Base-by-base conservation (phyloP, 2,888 invertebrate species). In the Orchesella flavescens region DNA sequence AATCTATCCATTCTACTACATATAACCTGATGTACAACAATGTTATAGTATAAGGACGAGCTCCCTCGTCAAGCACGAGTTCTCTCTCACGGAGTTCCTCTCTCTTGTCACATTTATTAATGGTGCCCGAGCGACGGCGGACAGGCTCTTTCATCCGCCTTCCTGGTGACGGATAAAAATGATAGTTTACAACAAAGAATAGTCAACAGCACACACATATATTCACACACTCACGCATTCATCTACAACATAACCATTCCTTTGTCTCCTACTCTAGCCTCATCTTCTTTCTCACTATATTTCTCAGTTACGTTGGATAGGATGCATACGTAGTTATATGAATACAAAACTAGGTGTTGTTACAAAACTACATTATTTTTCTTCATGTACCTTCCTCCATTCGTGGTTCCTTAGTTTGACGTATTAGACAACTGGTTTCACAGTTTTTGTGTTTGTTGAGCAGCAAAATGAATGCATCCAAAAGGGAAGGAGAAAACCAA, bases 91-190 rank as follows among this genome's bases (percentile, higher is more conserved):
- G 12, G 15, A 15, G 49, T 23, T 57, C 72, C 78, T 82, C 79
- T 80, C 71, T 71, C 79, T 69, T 84, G 86, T 86, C 86, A 86
- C 83, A 82, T 85, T 87, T 87, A 87, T 87, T 87, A 87, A 87
- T 87, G 86, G 87, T 85, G 85, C 81, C 83, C 81, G 77, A 77
- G 84, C 77, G 84, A 83, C 73, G 80, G 82, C 77, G 86, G 84
- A 84, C 84, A 79, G 81, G 83, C 81, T 80, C 85, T 86, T 83
- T 84, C 84, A 86, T 84, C 86, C 80, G 83, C 78, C 77, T 83
- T 78, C 83, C 78, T 78, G 78, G 73, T 87, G 81, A 86, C 85
- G 83, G 84, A 86, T 87, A 86, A 87, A 87, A 87, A 87, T 87
- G 85, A 85, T 86, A 83, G 85, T 83, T 86, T 86, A 82, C 79